Evolutionary conservation across 35 echinoderm and acorn worm species (phyloP).

Genomic region (Lytechinus variegatus): DNA sequence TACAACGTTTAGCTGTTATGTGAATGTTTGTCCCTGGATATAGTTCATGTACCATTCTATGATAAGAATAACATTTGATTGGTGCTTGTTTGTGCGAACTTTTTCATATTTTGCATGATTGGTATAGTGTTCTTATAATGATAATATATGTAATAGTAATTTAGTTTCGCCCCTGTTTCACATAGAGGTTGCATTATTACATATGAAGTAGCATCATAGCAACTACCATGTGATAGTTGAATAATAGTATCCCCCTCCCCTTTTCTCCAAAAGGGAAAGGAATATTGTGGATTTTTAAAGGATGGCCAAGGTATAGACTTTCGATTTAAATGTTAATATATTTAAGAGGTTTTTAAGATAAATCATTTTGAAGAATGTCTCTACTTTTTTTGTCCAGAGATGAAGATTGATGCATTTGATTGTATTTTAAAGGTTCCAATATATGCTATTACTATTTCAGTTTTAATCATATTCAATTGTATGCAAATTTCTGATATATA

Average conservation of each 20-base stretch:
- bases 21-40: too few relatives aligned
- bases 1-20: too few relatives aligned
- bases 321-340: neutral
- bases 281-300: neutral
- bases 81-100: too few relatives aligned
- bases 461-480: constrained; percentile 6
- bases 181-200: neutral
- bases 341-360: neutral
- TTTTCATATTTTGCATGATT: neutral
- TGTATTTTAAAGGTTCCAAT: neutral
- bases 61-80: too few relatives aligned
- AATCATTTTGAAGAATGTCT: neutral
- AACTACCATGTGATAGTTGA: neutral
- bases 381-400: neutral
- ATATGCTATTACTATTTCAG: neutral
- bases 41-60: too few relatives aligned
- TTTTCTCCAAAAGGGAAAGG: neutral
- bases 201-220: neutral
- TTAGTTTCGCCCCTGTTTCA: neutral
- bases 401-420: neutral
- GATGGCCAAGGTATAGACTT: neutral
- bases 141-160: too few relatives aligned
- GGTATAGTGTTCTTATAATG: neutral
- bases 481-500: constrained; percentile 20
- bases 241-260: neutral